Evolutionary conservation across 2,113 vertebrate species (phyloP).

Genomic region (Crocuta crocuta): DNA sequence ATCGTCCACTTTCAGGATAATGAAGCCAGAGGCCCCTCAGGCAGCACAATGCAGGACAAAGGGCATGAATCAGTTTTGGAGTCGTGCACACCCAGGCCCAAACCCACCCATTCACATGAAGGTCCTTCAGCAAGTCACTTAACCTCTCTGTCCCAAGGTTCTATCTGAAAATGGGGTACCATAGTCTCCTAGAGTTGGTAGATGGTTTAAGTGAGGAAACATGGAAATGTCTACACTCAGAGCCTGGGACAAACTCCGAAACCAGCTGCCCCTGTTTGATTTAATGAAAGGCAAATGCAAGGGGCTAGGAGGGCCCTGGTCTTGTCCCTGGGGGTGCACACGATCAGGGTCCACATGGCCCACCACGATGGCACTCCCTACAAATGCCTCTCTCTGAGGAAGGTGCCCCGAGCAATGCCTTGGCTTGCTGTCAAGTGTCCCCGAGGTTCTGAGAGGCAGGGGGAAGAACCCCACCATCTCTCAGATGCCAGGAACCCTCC

Average conservation of each 20-base stretch:
- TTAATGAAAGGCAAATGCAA: not conserved
- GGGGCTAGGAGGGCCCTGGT: not conserved
- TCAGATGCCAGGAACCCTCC: not conserved
- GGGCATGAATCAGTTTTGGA: not conserved
- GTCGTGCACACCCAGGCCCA: not conserved
- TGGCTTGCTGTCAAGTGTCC: not conserved
- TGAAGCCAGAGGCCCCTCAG: not conserved
- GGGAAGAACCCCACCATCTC: not conserved
- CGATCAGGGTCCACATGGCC: not conserved
- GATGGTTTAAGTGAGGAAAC: not conserved
- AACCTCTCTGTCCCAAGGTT: not conserved
- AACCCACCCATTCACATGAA: not conserved
- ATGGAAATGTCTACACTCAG: not conserved
- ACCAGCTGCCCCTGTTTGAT: not conserved
- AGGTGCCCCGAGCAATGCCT: not conserved
- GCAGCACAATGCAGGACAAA: not conserved
- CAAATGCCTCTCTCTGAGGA: not conserved
- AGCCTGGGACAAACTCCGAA: not conserved
- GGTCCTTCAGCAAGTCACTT: not conserved
- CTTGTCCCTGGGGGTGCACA: too few relatives aligned
- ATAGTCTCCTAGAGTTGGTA: not conserved
- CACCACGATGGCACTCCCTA: rapidly evolving
- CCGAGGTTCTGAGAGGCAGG: not conserved
- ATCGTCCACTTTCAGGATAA: not conserved
- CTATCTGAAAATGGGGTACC: not conserved